These are phyloP conservation scores for Parambassis ranga DNA, from an alignment of 2,797 vertebrate genomes.

Conservation along the genomic window DNA sequence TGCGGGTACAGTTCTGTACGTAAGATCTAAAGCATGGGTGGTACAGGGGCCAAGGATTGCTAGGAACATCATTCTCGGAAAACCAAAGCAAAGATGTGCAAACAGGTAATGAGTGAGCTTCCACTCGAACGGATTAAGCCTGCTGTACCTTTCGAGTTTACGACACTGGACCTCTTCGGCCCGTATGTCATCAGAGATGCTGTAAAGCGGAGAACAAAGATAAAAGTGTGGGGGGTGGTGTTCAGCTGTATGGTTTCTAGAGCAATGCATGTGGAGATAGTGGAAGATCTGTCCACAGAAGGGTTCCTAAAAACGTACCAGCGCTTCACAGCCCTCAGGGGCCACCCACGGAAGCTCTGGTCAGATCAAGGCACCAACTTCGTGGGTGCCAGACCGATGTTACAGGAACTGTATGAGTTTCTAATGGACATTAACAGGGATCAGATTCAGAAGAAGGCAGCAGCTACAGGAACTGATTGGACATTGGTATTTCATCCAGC, in stretches of 20 bases:
- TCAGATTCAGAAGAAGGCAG: no score
- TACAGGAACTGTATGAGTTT: neutral
- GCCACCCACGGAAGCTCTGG: neutral
- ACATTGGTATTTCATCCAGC: no score
- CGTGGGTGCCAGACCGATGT: neutral
- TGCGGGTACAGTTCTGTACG: neutral
- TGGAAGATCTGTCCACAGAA: neutral
- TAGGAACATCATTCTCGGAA: neutral
- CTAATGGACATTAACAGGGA: neutral
- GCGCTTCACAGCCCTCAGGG: no score
- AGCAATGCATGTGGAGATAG: neutral
- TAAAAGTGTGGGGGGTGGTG: neutral
- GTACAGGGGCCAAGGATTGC: neutral
- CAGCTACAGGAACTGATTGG: no score
- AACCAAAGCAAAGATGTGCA: neutral
- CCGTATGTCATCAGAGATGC: neutral
- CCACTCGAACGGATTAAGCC: neutral
- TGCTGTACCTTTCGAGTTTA: neutral
- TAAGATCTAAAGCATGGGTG: neutral
- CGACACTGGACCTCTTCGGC: neutral
- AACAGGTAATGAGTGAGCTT: neutral
- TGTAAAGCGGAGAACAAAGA: neutral
- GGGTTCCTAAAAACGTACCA: neutral
- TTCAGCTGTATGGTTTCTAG: neutral
- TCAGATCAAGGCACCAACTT: neutral